phyloP scores from a whole-genome alignment of 1,140 invertebrate species.

The Lordiphosa clarofinis region DNA sequence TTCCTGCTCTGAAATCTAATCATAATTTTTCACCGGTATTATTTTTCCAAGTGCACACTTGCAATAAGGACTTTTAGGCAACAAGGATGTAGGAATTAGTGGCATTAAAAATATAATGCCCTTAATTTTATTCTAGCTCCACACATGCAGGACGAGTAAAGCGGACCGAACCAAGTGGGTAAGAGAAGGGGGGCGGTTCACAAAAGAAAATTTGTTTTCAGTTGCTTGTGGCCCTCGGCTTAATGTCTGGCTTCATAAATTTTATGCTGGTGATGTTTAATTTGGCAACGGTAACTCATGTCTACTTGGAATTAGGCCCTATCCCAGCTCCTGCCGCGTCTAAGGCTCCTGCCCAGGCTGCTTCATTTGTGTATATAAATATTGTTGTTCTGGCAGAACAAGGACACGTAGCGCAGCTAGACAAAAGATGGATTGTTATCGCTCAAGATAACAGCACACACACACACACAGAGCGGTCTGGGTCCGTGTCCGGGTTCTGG shows the following conservation, averaged over 20 bases:
- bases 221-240: constrained; percentile 37
- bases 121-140: constrained; percentile 28
- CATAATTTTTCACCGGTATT: too few relatives aligned
- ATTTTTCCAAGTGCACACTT: constrained; percentile 1
- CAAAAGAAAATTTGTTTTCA: constrained; percentile 38
- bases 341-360: constrained; percentile 10
- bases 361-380: constrained; percentile 64
- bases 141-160: constrained; percentile 3
- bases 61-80: constrained; percentile 16
- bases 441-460: constrained; percentile 61
- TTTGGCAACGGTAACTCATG: constrained; percentile 76
- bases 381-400: constrained; percentile 21
- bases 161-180: too few relatives aligned
- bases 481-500: not conserved
- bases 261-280: constrained; percentile 72
- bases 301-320: constrained; percentile 53
- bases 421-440: constrained; percentile 77
- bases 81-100: constrained; percentile 39
- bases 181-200: constrained; percentile 2
- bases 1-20: too few relatives aligned
- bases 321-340: not conserved
- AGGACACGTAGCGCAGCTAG: constrained; percentile 49
- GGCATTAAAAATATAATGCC: constrained; percentile 31
- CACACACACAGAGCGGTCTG: constrained; percentile 1
- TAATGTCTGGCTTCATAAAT: constrained; percentile 75